phyloP scores from a whole-genome alignment of 2,888 invertebrate species.

The Macrophya annulata region DNA sequence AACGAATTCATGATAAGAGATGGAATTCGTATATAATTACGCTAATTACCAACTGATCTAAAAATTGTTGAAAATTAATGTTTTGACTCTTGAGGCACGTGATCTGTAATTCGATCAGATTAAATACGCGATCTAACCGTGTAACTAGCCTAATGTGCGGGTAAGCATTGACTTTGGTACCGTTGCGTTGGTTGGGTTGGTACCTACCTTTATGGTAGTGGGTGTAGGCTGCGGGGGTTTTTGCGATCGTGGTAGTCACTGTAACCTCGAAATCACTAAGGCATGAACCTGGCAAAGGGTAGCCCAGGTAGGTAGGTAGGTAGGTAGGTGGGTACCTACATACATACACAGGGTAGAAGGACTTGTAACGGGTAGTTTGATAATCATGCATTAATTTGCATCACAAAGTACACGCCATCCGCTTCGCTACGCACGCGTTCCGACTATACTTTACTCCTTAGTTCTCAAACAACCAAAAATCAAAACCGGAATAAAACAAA shows the following conservation, averaged over 20 bases:
- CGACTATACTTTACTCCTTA: constrained; percentile 71
- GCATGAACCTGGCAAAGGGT: constrained; percentile 53
- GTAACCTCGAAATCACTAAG: constrained; percentile 41
- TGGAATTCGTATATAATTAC: background rate
- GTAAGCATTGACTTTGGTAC: constrained; percentile 66
- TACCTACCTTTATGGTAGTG: background rate
- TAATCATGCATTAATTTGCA: constrained; percentile 79
- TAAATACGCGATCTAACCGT: constrained; percentile 67
- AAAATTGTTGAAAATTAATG: constrained; percentile 52
- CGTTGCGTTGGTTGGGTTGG: constrained; percentile 42
- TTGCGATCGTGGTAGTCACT: constrained; percentile 26
- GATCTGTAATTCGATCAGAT: constrained; percentile 77
- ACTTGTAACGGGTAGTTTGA: constrained; percentile 68
- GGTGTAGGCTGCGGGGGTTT: constrained; percentile 30
- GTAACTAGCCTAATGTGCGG: constrained; percentile 71
- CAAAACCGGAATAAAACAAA: background rate
- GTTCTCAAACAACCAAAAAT: constrained; percentile 57
- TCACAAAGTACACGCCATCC: constrained; percentile 78
- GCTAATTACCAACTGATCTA: background rate
- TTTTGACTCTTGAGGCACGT: constrained; percentile 61
- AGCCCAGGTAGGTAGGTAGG: background rate
- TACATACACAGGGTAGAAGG: constrained; percentile 41
- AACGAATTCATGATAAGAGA: background rate
- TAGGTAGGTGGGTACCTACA: background rate
- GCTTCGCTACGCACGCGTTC: constrained; percentile 75